Conservation (phyloP, 2,113 vertebrate species). For the Vicugna pacos region DNA sequence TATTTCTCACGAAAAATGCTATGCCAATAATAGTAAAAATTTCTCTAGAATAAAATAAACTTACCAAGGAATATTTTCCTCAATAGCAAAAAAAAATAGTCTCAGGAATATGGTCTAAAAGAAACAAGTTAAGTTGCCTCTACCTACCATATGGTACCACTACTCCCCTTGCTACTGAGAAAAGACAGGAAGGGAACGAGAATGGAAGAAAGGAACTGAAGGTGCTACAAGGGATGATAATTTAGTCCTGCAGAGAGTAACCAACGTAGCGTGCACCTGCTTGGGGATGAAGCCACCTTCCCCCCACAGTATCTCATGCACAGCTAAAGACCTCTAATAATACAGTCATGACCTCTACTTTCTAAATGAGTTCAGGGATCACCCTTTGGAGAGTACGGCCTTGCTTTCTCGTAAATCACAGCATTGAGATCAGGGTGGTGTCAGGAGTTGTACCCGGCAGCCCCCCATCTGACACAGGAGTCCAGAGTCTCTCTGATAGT, state of each 20-base stretch:
- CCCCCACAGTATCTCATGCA: background rate
- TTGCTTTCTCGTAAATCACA: background rate
- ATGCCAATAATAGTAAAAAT: background rate
- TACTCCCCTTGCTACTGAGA: background rate
- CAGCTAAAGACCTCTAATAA: background rate
- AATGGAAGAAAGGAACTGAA: background rate
- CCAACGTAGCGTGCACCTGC: background rate
- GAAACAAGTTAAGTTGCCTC: background rate
- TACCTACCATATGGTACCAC: background rate
- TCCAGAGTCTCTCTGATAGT: background rate
- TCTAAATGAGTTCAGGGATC: background rate
- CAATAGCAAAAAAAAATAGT: background rate
- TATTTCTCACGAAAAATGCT: background rate
- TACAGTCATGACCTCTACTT: accelerated
- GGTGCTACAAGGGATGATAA: background rate
- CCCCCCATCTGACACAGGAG: background rate
- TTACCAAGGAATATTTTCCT: background rate
- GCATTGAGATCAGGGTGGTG: background rate
- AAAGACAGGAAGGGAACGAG: background rate
- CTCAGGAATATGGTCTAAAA: background rate
- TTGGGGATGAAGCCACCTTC: background rate
- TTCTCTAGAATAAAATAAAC: slow-evolving; percentile 32
- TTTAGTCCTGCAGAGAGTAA: background rate
- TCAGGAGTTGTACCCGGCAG: background rate
- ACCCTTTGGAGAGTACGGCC: too few relatives aligned